Evolutionary conservation across 2,888 invertebrate genomes (phyloP), one percentile per base, ranked within the genome.

Genomic region (Caenorhabditis sp.): DNA sequence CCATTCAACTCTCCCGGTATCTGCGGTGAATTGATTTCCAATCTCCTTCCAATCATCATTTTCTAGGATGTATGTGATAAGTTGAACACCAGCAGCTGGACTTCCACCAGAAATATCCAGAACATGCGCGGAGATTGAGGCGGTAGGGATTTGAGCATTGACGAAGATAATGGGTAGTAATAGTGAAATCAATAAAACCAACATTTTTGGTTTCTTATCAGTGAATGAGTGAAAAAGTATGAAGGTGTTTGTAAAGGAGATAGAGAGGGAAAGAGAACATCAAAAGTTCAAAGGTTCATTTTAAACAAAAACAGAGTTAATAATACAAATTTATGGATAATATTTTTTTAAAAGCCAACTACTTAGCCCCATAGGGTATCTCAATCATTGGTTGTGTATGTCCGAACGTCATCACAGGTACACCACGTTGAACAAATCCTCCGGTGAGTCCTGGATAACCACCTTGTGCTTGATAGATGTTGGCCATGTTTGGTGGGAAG

Each of bases 31-130:
- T 72, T 72, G 36, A 38, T 25, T 26, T 59, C 73, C 74, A 50
- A 76, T 77, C 25, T 71, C 71, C n/a, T 38, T 57, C 77, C 77
- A 77, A 5, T 57, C 64, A 67, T 79, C 63, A 31, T 74, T 71
- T 43, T 71, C 56, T 26, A 69, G 70, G 59, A 74, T 59, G 50
- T 68, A 81, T 1, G 82, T 77, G 1, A 80, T 31, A 36, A 84
- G 67, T 56, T 79, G 78, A 25, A 84, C 64, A 27, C 76, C 78
- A 1, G 20, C 67, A 1, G 81, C 84, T 25, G 84, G 84, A 10
- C 54, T 36, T 3, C 84, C 84, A 25, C 63, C 76, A 23, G 84
- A 69, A 58, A 79, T 84, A 66, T 84, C 84, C 52, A 84, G 65
- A 17, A 84, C 84, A 61, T 84, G 84, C 23, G 84, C 74, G 0